Evolutionary conservation across 2,113 vertebrate species (phyloP).

Genomic region (Dasypus novemcinctus): DNA sequence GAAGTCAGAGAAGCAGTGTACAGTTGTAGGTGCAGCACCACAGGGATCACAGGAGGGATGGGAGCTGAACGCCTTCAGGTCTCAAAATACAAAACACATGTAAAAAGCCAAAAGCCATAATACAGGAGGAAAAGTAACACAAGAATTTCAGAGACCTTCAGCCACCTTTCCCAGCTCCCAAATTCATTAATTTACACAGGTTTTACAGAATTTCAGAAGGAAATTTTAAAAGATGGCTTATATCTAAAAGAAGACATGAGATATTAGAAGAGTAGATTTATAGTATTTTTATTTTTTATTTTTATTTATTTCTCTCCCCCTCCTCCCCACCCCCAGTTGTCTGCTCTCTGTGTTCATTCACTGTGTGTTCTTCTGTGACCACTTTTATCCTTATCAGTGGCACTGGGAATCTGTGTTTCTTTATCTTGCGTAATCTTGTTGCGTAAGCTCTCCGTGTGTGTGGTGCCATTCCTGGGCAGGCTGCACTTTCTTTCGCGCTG

Average conservation of each 20-base stretch:
- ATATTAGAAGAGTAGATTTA: background rate
- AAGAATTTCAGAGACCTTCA: background rate
- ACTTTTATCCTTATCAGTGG: too few species aligned
- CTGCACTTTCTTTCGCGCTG: too few species aligned
- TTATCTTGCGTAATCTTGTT: too few species aligned
- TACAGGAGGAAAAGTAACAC: background rate
- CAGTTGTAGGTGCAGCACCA: background rate
- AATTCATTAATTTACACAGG: background rate
- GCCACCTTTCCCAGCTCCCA: slow-evolving; percentile 9
- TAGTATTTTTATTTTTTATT: too few species aligned
- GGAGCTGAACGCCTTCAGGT: background rate
- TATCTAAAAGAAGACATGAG: slow-evolving; percentile 37
- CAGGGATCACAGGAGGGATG: background rate
- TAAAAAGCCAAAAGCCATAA: background rate
- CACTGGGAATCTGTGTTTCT: too few species aligned
- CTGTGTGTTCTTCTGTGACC: too few species aligned
- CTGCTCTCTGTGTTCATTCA: too few species aligned
- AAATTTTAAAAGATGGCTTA: slow-evolving; percentile 10
- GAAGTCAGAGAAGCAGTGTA: background rate
- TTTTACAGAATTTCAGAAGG: slow-evolving; percentile 33
- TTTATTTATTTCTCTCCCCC: too few species aligned
- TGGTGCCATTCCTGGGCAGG: too few species aligned
- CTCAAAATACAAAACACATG: background rate
- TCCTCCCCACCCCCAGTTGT: too few species aligned
- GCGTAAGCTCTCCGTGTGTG: too few species aligned